Evolutionary conservation across 2,797 vertebrate species (phyloP), one percentile per base, ranked within the genome.

Genomic region (Anguilla obscura): DNA sequence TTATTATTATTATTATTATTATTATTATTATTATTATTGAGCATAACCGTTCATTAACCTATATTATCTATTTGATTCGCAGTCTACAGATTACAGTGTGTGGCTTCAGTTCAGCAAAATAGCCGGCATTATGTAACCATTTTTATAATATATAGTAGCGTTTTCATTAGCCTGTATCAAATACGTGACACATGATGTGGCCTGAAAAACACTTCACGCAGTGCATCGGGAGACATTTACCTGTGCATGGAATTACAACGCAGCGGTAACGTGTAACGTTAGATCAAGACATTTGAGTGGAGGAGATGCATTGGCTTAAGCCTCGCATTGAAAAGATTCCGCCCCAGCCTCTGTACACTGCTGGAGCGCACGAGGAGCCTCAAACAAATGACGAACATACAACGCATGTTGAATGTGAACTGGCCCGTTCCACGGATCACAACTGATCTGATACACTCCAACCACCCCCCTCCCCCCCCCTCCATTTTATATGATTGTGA

Each of bases 281-380:
- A 48, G 40, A 50, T 50, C 24, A n/a, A 82, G 74, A 30, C 30
- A 63, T 87, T 84, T 84, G 36, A 52, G n/a, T 63, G 24, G n/a
- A 85, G 69, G 18, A 83, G 40, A 21, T 16, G 24, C 80, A 87
- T 66, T 56, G 80, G 63, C 48, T 30, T 84, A 54, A 66, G 24
- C 84, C 85, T 74, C 69, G 85, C 86, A 90, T 86, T 85, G 3
- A 14, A 56, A 84, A 88, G 80, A 89, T 90, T 86, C 69, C 76
- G 85, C 82, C 84, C 88, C 90, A 56, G 69, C 74, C 63, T 86
- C 88, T 27, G 52, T 90, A 40, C 86, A 58, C 52, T 56, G 56
- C 36, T 60, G 40, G 30, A 63, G 63, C 58, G 71, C 66, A 82
- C 54, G 16, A 74, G 52, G 63, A 88, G 27, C 52, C 87, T 83